Conservation (phyloP, 2,113 vertebrate species). For the Hippotragus niger region DNA sequence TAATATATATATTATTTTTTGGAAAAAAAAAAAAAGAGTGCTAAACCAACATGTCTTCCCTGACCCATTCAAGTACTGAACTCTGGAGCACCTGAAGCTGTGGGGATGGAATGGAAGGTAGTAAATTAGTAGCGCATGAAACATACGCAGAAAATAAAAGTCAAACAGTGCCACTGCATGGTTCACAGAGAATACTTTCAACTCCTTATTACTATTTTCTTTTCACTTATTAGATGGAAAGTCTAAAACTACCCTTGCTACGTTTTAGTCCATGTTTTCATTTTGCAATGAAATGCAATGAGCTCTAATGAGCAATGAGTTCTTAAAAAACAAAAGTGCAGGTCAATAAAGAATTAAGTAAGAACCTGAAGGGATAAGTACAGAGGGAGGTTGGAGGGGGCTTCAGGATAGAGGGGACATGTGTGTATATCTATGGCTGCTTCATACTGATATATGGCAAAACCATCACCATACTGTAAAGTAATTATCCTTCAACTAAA, state of each 20-base stretch:
- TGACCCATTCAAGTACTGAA: not conserved
- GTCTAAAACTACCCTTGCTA: not conserved
- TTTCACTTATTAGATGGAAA: not conserved
- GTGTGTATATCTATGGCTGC: not conserved
- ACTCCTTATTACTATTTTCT: not conserved
- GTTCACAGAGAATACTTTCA: not conserved
- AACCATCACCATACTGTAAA: not conserved
- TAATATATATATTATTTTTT: not conserved
- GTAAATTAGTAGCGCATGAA: not conserved
- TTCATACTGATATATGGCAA: not conserved
- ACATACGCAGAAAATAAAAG: not conserved
- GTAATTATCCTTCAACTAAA: not conserved
- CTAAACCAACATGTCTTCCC: not conserved
- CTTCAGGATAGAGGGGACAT: not conserved
- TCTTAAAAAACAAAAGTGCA: not conserved
- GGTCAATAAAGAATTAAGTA: slow-evolving; percentile 35
- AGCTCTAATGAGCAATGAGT: not conserved
- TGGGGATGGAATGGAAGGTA: not conserved
- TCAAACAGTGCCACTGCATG: not conserved
- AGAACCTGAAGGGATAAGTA: not conserved
- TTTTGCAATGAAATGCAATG: slow-evolving; percentile 4
- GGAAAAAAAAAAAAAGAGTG: not conserved
- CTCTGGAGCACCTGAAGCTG: not conserved
- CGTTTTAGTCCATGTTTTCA: not conserved
- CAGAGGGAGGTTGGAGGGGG: not conserved